Percentiles rank a stretch among this genome's conserved stretches.
Evolutionary conservation across 2,797 vertebrate genomes (phyloP).

Genomic region (Pterois miles): DNA sequence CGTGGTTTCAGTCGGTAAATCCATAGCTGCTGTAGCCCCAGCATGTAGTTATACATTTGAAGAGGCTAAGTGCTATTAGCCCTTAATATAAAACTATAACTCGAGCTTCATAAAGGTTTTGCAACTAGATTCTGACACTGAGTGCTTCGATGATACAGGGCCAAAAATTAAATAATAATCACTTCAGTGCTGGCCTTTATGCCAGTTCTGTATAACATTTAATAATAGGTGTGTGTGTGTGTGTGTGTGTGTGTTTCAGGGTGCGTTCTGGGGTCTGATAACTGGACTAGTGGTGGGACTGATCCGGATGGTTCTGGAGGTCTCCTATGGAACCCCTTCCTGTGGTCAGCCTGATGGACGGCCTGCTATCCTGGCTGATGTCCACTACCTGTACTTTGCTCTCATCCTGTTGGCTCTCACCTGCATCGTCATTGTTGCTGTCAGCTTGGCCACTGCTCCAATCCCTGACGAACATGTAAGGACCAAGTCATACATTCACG

Average conservation of each 20-base stretch:
- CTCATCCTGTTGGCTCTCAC: conserved; percentile 88
- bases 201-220: no score
- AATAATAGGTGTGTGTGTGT: no score
- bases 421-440: conserved; percentile 70
- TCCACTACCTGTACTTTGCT: conserved; percentile 97
- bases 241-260: conserved; percentile 76
- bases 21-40: no score
- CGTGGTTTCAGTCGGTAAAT: no score
- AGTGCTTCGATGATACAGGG: no score
- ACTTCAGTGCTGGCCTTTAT: no score
- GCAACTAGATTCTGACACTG: no score
- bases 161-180: no score
- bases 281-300: conserved; percentile 86
- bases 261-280: conserved; percentile 96
- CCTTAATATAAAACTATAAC: no score
- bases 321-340: conserved; percentile 82
- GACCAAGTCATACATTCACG: not conserved
- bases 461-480: conserved; percentile 90
- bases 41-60: no score
- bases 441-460: conserved; percentile 89
- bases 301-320: conserved; percentile 90
- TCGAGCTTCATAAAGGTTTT: no score
- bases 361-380: conserved; percentile 86
- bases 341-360: conserved; percentile 89
- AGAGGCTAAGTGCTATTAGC: no score